Percentiles rank a stretch among this genome's conserved stretches.
These are phyloP conservation scores for Bombus affinis DNA, from an alignment of 1,140 invertebrate species.

Conservation along the genomic window DNA sequence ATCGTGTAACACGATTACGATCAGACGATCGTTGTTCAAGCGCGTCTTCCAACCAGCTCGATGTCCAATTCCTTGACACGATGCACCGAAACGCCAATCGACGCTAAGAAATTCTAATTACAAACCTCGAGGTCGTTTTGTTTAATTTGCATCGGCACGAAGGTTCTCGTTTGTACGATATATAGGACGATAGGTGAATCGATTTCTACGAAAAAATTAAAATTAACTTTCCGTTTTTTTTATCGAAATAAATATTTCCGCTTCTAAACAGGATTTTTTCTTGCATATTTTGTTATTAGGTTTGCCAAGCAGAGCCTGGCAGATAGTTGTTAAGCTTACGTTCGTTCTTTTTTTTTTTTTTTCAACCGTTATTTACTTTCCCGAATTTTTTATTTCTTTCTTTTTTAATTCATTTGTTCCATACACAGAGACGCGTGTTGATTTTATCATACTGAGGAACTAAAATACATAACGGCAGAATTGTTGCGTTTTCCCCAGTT, in stretches of 20 bases:
- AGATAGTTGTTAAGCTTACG: background rate
- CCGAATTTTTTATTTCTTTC: background rate
- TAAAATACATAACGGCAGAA: background rate
- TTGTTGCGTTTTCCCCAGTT: background rate
- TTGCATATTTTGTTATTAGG: background rate
- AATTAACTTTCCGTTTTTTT: background rate
- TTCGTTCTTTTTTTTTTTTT: background rate
- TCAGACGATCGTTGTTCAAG: slow-evolving; percentile 3
- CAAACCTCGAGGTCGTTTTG: background rate
- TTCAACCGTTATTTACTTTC: background rate
- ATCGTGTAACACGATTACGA: slow-evolving; percentile 62
- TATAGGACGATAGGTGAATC: background rate
- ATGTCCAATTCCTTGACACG: slow-evolving; percentile 49
- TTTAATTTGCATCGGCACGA: background rate
- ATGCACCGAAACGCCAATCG: slow-evolving; percentile 8
- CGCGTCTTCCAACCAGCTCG: slow-evolving; percentile 5
- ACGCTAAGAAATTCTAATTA: slow-evolving; percentile 29
- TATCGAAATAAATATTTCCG: background rate
- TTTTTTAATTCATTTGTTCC: too few species aligned
- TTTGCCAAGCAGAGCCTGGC: background rate
- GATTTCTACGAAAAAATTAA: background rate
- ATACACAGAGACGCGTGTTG: background rate
- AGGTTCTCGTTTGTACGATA: background rate
- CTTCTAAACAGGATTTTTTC: background rate
- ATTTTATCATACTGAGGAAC: slow-evolving; percentile 5